Evolutionary conservation across 2,888 invertebrate species (phyloP), one percentile per base, ranked within the genome.

Genomic region (Zhuqinia jingwanae): DNA sequence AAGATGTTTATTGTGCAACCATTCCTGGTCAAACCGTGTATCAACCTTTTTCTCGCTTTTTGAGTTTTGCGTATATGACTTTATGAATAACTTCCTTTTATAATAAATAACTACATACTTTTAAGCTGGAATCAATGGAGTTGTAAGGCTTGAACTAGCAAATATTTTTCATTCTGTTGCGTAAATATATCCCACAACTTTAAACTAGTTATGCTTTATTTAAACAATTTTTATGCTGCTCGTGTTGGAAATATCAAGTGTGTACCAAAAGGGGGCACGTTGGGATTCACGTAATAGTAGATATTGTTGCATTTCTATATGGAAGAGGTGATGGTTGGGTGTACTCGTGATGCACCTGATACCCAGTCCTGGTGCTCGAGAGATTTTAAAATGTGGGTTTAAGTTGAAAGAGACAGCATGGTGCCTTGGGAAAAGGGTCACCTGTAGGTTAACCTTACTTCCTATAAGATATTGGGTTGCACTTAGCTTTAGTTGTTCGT

Each of bases 391-490:
- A 73, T 76, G 56, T 50, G 30, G 63, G 58, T 68, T 30, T 50
- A 36, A n/a, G 36, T 42, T 58, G 53, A 88, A 76, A 85, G 87
- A 89, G 89, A 89, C 88, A 89, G 88, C 88, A 86, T 89, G 89
- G 88, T 88, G 89, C 88, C 88, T 88, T 81, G 36, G 63, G 63
- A 75, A 85, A 82, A 75, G 88, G 89, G 89, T 90, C 89, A 90
- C 88, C 89, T 81, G 73, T 83, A 80, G 88, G 87, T 89, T 88
- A 90, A 85, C 87, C 85, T 85, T 85, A 90, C 89, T 90, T 90
- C 90, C 90, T 89, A 85, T 85, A 87, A 85, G 79, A 75, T 81
- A 80, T 86, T 58, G 30, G 13, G 45, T 87, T 87, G 75, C 84
- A 84, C 75, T 50, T 50, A 76, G 2, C 36, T 25, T 42, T 30